These are phyloP conservation scores for Bradypodion pumilum DNA, from an alignment of 2,797 vertebrate species.

Conservation along the genomic window DNA sequence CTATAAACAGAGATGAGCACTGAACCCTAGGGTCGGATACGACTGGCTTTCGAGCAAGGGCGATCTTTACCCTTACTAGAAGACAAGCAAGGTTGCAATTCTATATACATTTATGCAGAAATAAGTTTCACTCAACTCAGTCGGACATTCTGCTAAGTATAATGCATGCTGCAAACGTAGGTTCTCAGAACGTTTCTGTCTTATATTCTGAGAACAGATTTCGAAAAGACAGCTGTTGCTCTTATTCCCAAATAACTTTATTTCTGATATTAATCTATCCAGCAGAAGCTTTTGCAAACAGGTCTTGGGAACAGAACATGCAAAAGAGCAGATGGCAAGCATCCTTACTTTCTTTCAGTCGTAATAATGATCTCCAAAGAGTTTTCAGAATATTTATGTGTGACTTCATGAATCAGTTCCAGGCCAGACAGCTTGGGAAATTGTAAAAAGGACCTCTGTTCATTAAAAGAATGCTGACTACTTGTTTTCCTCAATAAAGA, in stretches of 20 bases:
- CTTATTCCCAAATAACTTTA: background rate
- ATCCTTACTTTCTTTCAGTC: background rate
- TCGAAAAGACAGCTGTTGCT: slow-evolving; percentile 1
- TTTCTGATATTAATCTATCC: background rate
- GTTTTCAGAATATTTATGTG: slow-evolving; percentile 20
- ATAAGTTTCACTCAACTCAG: background rate
- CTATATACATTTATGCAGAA: background rate
- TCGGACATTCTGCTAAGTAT: no score
- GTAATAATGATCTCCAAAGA: background rate
- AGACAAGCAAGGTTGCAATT: background rate
- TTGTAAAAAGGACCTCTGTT: slow-evolving; percentile 26
- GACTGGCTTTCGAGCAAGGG: no score
- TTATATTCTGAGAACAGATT: background rate
- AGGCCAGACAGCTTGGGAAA: slow-evolving; percentile 10
- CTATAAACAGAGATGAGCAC: no score
- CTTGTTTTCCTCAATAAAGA: slow-evolving; percentile 13
- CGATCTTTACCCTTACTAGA: no score
- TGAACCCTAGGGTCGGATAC: no score
- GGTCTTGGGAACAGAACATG: background rate
- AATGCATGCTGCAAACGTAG: background rate
- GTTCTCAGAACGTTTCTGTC: background rate
- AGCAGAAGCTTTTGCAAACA: background rate
- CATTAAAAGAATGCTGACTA: slow-evolving; percentile 31
- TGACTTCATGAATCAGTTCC: slow-evolving; percentile 23
- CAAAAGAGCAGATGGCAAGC: background rate